Percentiles rank a stretch among this genome's conserved stretches.
phyloP scores from a whole-genome alignment of 1,140 invertebrate species.

The Drosophila ogumai region DNA sequence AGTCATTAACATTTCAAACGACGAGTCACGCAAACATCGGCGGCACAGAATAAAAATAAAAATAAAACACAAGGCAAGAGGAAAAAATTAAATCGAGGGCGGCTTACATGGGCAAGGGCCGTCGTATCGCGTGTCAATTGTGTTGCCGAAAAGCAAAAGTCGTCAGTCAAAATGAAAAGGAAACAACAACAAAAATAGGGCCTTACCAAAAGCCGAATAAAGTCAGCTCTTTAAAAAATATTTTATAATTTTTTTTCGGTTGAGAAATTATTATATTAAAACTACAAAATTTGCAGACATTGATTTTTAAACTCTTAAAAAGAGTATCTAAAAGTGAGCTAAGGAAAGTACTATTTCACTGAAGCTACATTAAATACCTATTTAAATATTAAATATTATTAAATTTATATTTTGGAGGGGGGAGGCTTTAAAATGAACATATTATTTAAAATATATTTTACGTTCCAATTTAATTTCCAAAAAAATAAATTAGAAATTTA shows the following conservation, averaged over 20 bases:
- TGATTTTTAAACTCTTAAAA: too few relatives aligned
- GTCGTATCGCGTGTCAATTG: constrained; percentile 79
- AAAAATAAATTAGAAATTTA: too few relatives aligned
- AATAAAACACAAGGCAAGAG: constrained; percentile 24
- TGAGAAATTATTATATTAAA: background rate
- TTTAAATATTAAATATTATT: too few relatives aligned
- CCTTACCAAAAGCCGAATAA: constrained; percentile 11
- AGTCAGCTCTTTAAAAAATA: background rate
- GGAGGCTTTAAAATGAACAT: too few relatives aligned
- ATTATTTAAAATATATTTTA: too few relatives aligned
- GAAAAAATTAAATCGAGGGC: constrained; percentile 12
- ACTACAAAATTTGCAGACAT: too few relatives aligned
- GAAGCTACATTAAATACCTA: too few relatives aligned
- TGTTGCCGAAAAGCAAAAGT: constrained; percentile 67
- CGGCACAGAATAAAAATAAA: constrained; percentile 23
- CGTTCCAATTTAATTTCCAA: too few relatives aligned
- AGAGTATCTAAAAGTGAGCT: too few relatives aligned
- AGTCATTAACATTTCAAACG: constrained; percentile 68
- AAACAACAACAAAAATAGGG: constrained; percentile 14
- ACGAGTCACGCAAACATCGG: constrained; percentile 47
- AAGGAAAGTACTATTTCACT: too few relatives aligned
- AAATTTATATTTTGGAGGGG: too few relatives aligned
- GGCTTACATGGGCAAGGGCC: too few relatives aligned
- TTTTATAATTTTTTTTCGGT: background rate
- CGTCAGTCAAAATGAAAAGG: constrained; percentile 62